A percentile compares a stretch with the other conserved stretches of the same genome.
Evolutionary conservation across 2,888 invertebrate genomes (phyloP).

Genomic region (Tenthredo livida): DNA sequence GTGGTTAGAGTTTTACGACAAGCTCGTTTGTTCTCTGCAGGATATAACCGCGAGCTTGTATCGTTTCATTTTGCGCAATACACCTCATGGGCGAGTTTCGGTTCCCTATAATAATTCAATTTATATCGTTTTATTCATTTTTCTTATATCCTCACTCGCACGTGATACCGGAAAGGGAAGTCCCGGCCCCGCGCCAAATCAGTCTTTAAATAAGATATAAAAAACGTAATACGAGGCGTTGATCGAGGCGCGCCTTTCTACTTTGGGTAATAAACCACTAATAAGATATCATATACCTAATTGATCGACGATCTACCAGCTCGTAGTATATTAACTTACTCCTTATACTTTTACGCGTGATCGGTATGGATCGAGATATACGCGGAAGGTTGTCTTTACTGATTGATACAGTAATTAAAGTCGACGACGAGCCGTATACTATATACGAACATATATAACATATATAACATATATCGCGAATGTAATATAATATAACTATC

Average conservation of each 20-base stretch:
- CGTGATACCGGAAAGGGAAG: not conserved
- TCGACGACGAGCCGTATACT: slow-evolving; percentile 22
- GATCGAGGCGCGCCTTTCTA: not conserved
- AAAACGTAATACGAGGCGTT: not conserved
- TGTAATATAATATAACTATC: slow-evolving; percentile 21
- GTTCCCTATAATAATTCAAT: not conserved
- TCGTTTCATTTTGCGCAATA: not conserved
- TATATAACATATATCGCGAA: slow-evolving; percentile 1
- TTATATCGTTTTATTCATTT: not conserved
- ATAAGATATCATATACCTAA: not conserved
- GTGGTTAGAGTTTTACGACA: not conserved
- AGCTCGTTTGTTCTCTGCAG: not conserved
- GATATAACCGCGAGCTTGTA: not conserved
- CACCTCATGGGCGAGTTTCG: not conserved
- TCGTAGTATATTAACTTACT: not conserved
- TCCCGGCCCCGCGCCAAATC: not conserved
- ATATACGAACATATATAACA: not conserved
- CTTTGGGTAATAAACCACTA: not conserved
- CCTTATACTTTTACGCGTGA: not conserved
- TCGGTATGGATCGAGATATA: not conserved
- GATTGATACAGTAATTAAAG: slow-evolving; percentile 54
- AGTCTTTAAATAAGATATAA: not conserved
- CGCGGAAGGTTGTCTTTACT: not conserved
- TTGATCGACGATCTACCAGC: slow-evolving; percentile 1
- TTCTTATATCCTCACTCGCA: not conserved